Conservation (phyloP, 1,140 invertebrate species). For the Penaeus chinensis region DNA sequence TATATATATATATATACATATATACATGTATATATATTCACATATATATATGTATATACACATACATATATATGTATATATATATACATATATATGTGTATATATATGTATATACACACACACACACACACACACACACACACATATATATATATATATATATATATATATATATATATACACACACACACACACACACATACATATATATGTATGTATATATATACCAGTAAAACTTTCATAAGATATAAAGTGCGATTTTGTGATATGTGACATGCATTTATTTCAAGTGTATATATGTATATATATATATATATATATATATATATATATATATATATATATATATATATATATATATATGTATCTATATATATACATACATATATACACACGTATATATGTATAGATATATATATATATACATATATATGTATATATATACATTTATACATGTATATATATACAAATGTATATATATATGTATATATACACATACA, state of each 20-base stretch:
- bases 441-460: slow-evolving; percentile 5
- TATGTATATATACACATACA: background rate
- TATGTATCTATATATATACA: background rate
- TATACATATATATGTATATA: slow-evolving; percentile 8
- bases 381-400: background rate
- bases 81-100: too few species aligned
- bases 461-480: background rate
- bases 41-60: too few species aligned
- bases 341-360: background rate
- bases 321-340: too few species aligned
- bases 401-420: slow-evolving; percentile 6
- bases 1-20: too few species aligned
- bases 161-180: background rate
- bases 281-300: too few species aligned
- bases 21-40: too few species aligned
- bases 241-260: background rate
- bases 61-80: too few species aligned
- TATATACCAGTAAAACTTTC: too few species aligned
- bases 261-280: background rate
- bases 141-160: background rate
- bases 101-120: too few species aligned
- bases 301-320: too few species aligned
- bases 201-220: background rate
- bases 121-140: too few species aligned
- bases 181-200: too few species aligned